phyloP scores from a whole-genome alignment of 2,797 vertebrate genomes.

The Loris lydekkerianus region DNA sequence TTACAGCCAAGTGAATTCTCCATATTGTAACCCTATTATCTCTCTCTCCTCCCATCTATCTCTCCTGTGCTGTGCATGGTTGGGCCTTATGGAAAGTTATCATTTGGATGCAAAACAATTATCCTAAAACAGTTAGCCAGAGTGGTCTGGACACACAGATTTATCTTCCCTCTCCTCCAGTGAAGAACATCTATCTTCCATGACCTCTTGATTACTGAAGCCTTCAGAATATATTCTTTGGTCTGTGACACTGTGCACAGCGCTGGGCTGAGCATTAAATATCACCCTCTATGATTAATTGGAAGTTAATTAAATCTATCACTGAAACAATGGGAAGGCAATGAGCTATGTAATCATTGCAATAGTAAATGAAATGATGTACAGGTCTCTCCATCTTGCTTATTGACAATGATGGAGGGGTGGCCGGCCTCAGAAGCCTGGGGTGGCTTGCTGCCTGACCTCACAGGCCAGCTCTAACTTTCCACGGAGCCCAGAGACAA shows the following conservation, averaged over 20 bases:
- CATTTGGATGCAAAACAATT: slow-evolving; percentile 91
- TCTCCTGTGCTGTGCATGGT: slow-evolving; percentile 85
- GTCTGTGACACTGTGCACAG: slow-evolving; percentile 89
- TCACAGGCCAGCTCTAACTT: slow-evolving; percentile 84
- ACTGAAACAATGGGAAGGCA: slow-evolving; percentile 98
- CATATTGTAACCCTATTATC: slow-evolving; percentile 86
- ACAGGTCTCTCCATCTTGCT: slow-evolving; percentile 91
- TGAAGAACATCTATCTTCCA: slow-evolving; percentile 95
- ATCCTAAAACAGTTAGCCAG: slow-evolving; percentile 90
- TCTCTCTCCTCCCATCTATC: slow-evolving; percentile 84
- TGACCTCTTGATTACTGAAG: slow-evolving; percentile 93
- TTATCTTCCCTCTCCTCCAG: slow-evolving; percentile 90
- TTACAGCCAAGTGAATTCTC: slow-evolving; percentile 84
- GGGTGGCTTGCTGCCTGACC: slow-evolving; percentile 90
- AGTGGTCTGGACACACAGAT: slow-evolving; percentile 89
- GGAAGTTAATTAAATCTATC: slow-evolving; percentile 99
- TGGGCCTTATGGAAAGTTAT: slow-evolving; percentile 89
- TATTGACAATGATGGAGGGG: slow-evolving; percentile 98
- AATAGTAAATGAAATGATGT: slow-evolving; percentile 97
- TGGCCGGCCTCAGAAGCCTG: slow-evolving; percentile 87
- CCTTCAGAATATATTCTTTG: slow-evolving; percentile 93
- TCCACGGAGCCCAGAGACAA: slow-evolving; percentile 79
- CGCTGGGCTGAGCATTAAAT: slow-evolving; percentile 96
- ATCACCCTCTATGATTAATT: slow-evolving; percentile 99
- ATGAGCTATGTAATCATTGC: slow-evolving; percentile 99